Evolutionary conservation across 2,797 vertebrate genomes (phyloP), one percentile per base, ranked within the genome.

Genomic region (Pangasius djambal): DNA sequence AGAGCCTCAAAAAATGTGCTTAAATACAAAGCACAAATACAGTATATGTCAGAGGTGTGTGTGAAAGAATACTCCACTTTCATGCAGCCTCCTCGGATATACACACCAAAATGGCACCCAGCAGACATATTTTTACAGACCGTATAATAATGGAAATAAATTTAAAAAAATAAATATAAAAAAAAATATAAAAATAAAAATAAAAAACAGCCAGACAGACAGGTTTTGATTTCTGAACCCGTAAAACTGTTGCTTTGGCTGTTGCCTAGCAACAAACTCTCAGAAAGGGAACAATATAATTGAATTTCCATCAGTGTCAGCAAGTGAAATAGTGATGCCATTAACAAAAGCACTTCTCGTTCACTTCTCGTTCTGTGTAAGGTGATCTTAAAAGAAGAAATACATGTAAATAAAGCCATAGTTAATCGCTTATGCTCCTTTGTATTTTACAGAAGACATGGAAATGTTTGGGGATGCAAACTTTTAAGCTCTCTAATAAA

Each of bases 261-360:
- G 89, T 87, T 87, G 55, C 81, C 37, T 89, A 48, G 89, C 86
- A 89, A 85, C 86, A 37, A 83, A 83, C 48, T 28, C 81, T 13
- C 31, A 10, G 81, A 55, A 55, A 13, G 20, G 74, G 77, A 83
- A 74, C n/a, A 65, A 86, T 55, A 55, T 75, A 86, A 86, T 37
- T 20, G 77, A 83, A 74, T 82, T 89, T 86, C 63, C 82, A 74
- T 63, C 84, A 85, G 87, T 67, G 72, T 55, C 61, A 79, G 69
- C 48, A 44, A 83, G 61, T 59, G 83, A 86, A 89, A 69, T 67
- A 75, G 67, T 83, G 74, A 67, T 9, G 55, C 25, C 48, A 77
- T 67, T 84, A 57, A 59, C 3, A 81, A 28, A 18, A 40, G 44
- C 57, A 83, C 70, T 22, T 79, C 61, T 78, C 40, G 31, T 48